A percentile compares a stretch with the other conserved stretches of the same genome.
Conservation (phyloP, 2,113 vertebrate species). For the Campylomormyrus tamandua region DNA sequence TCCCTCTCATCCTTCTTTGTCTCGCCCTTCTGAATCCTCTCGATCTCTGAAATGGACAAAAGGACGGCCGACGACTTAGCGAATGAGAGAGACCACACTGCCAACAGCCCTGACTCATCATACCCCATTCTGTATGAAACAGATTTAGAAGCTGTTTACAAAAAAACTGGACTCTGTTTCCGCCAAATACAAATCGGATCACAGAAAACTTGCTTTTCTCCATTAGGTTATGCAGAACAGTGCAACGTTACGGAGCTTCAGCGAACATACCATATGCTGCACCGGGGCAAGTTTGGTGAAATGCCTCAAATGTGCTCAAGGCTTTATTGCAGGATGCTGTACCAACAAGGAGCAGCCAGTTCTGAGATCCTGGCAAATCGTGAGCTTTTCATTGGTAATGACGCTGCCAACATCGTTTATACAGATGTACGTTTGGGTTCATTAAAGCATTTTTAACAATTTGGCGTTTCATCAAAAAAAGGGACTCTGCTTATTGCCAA, state of each 20-base stretch:
- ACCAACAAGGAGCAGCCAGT: neutral
- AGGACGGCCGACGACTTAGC: constrained; percentile 2
- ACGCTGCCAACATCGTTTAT: neutral
- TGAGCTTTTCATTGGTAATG: neutral
- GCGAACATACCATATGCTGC: neutral
- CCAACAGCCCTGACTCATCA: neutral
- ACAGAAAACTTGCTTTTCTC: neutral
- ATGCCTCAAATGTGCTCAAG: neutral
- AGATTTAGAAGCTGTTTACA: neutral
- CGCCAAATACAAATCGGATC: neutral
- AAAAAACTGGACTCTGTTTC: neutral
- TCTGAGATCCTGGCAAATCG: neutral
- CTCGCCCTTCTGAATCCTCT: constrained; percentile 89
- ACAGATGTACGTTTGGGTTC: neutral
- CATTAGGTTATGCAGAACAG: neutral
- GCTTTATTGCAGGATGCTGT: neutral
- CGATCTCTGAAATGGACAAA: constrained; percentile 76
- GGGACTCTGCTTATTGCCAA: neutral
- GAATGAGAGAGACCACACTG: neutral
- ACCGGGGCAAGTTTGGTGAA: neutral
- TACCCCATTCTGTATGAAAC: neutral
- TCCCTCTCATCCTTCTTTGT: constrained; percentile 79
- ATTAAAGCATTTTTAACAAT: neutral
- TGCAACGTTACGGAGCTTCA: neutral
- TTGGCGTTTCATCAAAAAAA: neutral